Conservation (phyloP, 2,113 vertebrate species). For the Pontoporia blainvillei region DNA sequence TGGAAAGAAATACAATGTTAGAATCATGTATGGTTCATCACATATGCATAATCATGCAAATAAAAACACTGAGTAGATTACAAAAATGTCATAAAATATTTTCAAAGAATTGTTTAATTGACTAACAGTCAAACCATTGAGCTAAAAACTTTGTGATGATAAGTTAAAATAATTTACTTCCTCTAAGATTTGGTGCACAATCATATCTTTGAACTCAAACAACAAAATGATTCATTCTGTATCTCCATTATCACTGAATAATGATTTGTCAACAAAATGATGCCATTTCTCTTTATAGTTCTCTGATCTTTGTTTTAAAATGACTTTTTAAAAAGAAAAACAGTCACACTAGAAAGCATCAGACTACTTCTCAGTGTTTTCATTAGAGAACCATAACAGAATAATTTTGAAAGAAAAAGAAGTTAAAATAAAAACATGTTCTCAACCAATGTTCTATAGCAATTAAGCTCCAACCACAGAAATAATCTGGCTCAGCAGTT, state of each 20-base stretch:
- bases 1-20: conserved; percentile 76
- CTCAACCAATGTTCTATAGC: conserved; percentile 35
- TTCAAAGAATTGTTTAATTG: conserved; percentile 72
- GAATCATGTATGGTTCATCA: conserved; percentile 64
- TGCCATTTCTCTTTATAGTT: conserved; percentile 28
- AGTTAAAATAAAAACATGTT: conserved; percentile 60
- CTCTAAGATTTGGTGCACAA: conserved; percentile 48
- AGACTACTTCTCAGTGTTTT: conserved; percentile 48
- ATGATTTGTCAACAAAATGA: conserved; percentile 22
- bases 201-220: conserved; percentile 49
- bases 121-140: conserved; percentile 80
- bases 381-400: conserved; percentile 50
- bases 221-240: conserved; percentile 57
- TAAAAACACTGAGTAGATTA: conserved; percentile 80
- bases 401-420: conserved; percentile 51
- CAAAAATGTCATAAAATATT: conserved; percentile 78
- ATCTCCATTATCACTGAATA: conserved; percentile 23
- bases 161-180: conserved; percentile 66
- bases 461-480: conserved; percentile 51
- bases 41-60: conserved; percentile 79
- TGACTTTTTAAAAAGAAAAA: conserved; percentile 28
- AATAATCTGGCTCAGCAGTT: conserved; percentile 57
- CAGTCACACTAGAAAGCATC: background rate
- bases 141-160: conserved; percentile 65
- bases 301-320: conserved; percentile 35